Percentiles rank a stretch among this genome's conserved stretches.
phyloP scores from a whole-genome alignment of 2,113 vertebrate species.

The Gadus macrocephalus region DNA sequence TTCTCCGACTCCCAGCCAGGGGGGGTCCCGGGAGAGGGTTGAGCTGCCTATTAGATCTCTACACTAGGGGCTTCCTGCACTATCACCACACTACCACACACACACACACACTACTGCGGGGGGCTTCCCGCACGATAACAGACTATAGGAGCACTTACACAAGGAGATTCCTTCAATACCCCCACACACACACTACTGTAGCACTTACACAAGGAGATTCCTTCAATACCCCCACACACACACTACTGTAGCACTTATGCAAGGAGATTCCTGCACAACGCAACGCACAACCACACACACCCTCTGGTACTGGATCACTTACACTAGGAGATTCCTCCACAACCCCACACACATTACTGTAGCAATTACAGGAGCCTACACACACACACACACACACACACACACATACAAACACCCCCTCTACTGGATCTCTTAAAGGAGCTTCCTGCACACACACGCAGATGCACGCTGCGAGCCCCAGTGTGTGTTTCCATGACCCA shows the following conservation, averaged over 20 bases:
- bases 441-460: background rate
- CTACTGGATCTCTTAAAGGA: slow-evolving; percentile 41
- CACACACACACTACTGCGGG: slow-evolving; percentile 15
- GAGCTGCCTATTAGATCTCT: slow-evolving; percentile 54
- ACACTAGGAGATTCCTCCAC: too few species aligned
- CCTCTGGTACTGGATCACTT: too few species aligned
- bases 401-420: slow-evolving; percentile 4
- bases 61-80: slow-evolving; percentile 40
- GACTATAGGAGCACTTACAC: slow-evolving; percentile 40
- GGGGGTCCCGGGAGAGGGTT: slow-evolving; percentile 53
- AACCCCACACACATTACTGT: too few species aligned
- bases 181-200: slow-evolving; percentile 21
- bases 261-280: too few species aligned
- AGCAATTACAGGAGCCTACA: background rate
- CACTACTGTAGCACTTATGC: too few species aligned
- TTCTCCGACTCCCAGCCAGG: slow-evolving; percentile 51
- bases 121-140: slow-evolving; percentile 32
- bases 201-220: slow-evolving; percentile 46
- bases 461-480: too few species aligned
- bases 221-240: slow-evolving; percentile 12
- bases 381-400: slow-evolving; percentile 6
- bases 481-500: too few species aligned
- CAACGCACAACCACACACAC: background rate
- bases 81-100: slow-evolving; percentile 17
- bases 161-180: slow-evolving; percentile 36